phyloP scores from a whole-genome alignment of 2,797 vertebrate genomes.

The Limnodromus scolopaceus region DNA sequence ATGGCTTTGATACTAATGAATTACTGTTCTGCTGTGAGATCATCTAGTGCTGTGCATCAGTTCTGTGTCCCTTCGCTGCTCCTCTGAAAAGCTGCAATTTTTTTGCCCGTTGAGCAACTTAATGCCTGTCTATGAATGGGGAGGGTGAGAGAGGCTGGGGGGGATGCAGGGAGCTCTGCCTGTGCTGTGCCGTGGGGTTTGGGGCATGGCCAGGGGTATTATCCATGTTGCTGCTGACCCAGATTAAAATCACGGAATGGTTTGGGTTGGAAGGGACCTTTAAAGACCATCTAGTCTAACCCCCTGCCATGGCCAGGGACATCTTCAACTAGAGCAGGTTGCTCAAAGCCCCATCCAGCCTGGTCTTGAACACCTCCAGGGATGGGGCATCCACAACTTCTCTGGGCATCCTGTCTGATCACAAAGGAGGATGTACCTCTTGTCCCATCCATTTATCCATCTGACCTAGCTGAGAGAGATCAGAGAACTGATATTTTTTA shows the following conservation, averaged over 20 bases:
- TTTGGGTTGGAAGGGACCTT: neutral
- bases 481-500: neutral
- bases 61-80: neutral
- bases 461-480: neutral
- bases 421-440: fast-evolving
- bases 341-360: fast-evolving
- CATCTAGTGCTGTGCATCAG: neutral
- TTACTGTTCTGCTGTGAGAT: neutral
- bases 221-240: neutral
- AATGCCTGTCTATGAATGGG: fast-evolving
- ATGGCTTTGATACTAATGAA: neutral
- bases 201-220: neutral
- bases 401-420: neutral
- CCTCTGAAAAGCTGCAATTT: neutral
- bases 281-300: neutral
- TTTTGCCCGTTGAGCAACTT: neutral
- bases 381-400: fast-evolving
- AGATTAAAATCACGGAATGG: neutral
- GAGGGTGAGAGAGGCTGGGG: too few relatives aligned
- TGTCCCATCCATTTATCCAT: neutral
- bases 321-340: neutral
- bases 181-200: fast-evolving
- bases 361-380: neutral
- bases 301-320: neutral
- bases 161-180: fast-evolving